A percentile compares a stretch with the other conserved stretches of the same genome.
Conservation (phyloP, 2,113 vertebrate species). For the Atrichornis clamosus region DNA sequence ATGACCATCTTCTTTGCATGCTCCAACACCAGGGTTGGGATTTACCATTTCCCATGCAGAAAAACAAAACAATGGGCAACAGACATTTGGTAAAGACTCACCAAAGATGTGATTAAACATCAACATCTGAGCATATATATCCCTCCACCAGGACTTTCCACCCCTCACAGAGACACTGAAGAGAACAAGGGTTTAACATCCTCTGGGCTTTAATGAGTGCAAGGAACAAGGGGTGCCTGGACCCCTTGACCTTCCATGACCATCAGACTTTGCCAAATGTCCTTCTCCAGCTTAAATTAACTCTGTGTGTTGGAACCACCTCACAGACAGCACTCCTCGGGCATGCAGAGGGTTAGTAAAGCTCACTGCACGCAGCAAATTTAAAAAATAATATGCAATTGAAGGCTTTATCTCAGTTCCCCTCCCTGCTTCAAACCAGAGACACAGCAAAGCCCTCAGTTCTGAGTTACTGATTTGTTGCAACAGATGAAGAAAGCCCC, state of each 20-base stretch:
- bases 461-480: not conserved
- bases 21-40: not conserved
- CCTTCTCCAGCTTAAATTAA: not conserved
- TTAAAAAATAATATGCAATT: not conserved
- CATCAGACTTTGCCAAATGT: not conserved
- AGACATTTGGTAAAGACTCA: not conserved
- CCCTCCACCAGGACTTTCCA: not conserved
- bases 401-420: not conserved
- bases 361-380: not conserved
- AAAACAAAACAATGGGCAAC: not conserved
- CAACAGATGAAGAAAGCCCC: not conserved
- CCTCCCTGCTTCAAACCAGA: not conserved
- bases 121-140: not conserved
- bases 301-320: accelerated
- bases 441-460: not conserved
- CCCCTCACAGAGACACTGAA: not conserved
- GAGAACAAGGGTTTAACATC: not conserved
- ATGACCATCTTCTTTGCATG: not conserved
- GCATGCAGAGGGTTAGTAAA: not conserved
- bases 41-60: not conserved
- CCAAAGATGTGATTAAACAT: not conserved
- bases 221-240: not conserved
- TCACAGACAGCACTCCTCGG: not conserved
- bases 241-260: not conserved
- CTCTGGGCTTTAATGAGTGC: not conserved